These are phyloP conservation scores for Prunella fulvescens DNA, from an alignment of 2,113 vertebrate species.

Conservation along the genomic window DNA sequence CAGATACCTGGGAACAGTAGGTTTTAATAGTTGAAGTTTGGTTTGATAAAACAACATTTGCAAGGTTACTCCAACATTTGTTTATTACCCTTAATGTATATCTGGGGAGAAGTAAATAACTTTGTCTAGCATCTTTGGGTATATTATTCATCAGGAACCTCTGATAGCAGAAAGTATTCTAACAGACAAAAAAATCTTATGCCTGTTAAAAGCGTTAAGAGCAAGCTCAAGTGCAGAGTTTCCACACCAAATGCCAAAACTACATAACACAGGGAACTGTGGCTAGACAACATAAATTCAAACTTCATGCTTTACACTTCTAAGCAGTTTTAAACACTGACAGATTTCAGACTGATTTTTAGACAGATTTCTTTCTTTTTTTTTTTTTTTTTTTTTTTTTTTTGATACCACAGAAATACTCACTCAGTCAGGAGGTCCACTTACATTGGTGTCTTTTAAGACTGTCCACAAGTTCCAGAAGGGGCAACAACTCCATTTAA, in stretches of 20 bases:
- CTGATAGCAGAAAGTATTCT: neutral
- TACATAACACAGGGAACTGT: constrained; percentile 9
- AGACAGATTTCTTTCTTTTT: neutral
- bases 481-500: neutral
- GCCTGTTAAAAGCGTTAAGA: constrained; percentile 29
- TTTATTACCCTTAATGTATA: neutral
- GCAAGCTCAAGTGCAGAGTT: constrained; percentile 7
- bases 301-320: neutral
- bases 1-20: neutral
- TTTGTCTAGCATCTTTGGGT: neutral
- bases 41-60: neutral
- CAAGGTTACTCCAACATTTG: neutral
- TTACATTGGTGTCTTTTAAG: neutral
- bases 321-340: neutral
- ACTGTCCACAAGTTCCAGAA: neutral
- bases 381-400: neutral
- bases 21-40: neutral
- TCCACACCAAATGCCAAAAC: constrained; percentile 38
- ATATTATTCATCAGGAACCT: neutral
- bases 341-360: neutral
- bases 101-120: neutral
- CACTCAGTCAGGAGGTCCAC: neutral
- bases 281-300: constrained; percentile 44
- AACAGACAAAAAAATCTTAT: neutral
- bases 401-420: neutral